These are phyloP conservation scores for Watsonalla binaria DNA, from an alignment of 2,888 invertebrate genomes.

Conservation along the genomic window DNA sequence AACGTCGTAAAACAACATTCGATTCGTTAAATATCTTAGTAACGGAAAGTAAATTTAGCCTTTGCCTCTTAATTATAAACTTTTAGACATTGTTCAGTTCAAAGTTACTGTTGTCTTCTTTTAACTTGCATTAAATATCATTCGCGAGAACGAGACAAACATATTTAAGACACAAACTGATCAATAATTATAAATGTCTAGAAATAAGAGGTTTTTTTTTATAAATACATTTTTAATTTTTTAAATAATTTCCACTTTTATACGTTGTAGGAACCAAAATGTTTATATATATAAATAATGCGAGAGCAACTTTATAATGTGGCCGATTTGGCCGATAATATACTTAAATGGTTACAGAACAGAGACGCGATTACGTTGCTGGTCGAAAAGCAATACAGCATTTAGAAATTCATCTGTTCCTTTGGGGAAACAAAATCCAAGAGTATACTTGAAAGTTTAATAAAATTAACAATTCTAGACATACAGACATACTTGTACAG, in stretches of 20 bases:
- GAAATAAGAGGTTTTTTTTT: no score
- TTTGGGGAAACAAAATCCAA: no score
- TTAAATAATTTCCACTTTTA: slow-evolving; percentile 41
- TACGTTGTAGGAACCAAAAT: slow-evolving; percentile 58
- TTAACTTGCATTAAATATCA: no score
- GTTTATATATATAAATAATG: slow-evolving; percentile 26
- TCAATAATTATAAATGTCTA: no score
- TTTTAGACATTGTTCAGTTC: no score
- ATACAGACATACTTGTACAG: no score
- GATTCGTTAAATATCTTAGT: slow-evolving; percentile 1
- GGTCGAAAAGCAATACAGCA: no score
- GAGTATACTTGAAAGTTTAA: no score
- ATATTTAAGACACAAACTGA: neutral
- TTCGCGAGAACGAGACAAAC: neutral
- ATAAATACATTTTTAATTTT: slow-evolving; percentile 39
- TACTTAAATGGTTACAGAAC: neutral
- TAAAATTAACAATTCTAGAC: no score
- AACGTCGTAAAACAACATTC: slow-evolving; percentile 16
- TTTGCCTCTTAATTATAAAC: neutral
- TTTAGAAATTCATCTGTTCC: no score
- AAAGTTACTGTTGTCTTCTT: no score
- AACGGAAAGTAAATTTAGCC: neutral
- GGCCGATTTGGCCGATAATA: neutral
- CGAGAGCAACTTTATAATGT: slow-evolving; percentile 2
- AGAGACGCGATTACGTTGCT: neutral